Evolutionary conservation across 2,797 vertebrate genomes (phyloP).

Genomic region (Bovichtus diacanthus): DNA sequence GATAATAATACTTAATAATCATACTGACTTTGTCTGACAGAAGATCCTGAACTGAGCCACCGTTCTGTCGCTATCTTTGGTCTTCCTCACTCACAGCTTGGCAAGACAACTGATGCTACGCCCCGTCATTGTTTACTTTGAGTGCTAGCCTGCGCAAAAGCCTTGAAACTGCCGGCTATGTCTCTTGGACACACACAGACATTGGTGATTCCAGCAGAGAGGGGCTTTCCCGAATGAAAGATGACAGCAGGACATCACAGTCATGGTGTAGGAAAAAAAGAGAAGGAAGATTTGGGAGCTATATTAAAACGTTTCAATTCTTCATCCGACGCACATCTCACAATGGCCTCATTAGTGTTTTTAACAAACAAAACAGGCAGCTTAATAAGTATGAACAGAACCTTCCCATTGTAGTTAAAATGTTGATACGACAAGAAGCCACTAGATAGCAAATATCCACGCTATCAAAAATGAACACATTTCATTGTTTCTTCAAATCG

Average conservation of each 20-base stretch:
- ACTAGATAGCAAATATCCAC: not conserved
- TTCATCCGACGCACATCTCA: not conserved
- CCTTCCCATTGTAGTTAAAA: not conserved
- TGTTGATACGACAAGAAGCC: not conserved
- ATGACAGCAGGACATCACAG: conserved; percentile 6
- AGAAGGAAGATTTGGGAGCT: not conserved
- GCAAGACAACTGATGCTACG: conserved; percentile 39
- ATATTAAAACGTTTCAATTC: not conserved
- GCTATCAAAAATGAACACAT: not conserved
- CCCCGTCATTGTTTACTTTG: conserved; percentile 48
- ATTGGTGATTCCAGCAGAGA: conserved; percentile 10
- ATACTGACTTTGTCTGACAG: not conserved
- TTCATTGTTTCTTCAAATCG: not conserved
- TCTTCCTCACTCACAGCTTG: conserved; percentile 32
- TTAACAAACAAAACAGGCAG: not conserved
- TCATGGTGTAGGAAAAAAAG: not conserved
- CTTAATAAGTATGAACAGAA: not conserved
- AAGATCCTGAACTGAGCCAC: not conserved
- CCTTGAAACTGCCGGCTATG: conserved; percentile 28
- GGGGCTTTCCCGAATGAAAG: conserved; percentile 14
- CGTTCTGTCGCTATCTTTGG: not conserved
- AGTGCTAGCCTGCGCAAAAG: conserved; percentile 18
- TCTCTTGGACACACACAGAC: conserved; percentile 10
- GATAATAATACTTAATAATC: conserved; percentile 10
- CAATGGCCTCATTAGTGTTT: not conserved